Base-by-base conservation (phyloP, 2,888 invertebrate genomes). In the Microplitis deprimator region DNA sequence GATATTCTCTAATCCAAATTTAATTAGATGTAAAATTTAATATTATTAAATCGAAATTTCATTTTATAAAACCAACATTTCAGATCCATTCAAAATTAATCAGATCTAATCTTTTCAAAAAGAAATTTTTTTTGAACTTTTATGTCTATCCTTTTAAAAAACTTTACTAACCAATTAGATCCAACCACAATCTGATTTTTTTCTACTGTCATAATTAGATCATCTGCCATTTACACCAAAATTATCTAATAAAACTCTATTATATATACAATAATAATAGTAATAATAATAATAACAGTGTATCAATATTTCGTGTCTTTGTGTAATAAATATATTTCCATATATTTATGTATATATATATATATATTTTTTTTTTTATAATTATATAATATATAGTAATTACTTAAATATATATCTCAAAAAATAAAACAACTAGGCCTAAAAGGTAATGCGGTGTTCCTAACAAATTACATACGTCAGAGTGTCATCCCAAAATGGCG, bases 371-470 rank as follows among this genome's bases (percentile, higher is more conserved):
- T 29, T 29, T 29, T 29, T 29, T 5, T 39, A 74, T 79, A 79
- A 72, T 77, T 80, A 75, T 81, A 8, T 62, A 16, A 62, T 62
- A 62, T 62, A 29, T 17, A 17, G n/a, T 20, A 62, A 17, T 62
- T 62, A 62, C 8, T 62, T 62, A 16, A 62, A 84, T 82, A 83
- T 84, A 83, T 82, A 80, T 86, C 79, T 83, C 79, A 79, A 84
- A 85, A 85, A 83, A 82, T 78, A 81, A 86, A 86, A 85, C 82
- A 83, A 87, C 89, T 89, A 89, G 89, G 89, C 89, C 89, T 89
- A 89, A 88, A 80, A 83, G 87, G 87, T 86, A 87, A 86, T 85
- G 84, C 88, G 87, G 87, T 81, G 81, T 82, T 38, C 75, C 16
- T 41, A 29, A 39, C 5, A 39, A 67, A 10, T 38, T 41, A 29